Percentiles rank a stretch among this genome's conserved stretches.
These are phyloP conservation scores for Oryctes rhinoceros DNA, from an alignment of 1,140 invertebrate genomes.

Conservation along the genomic window DNA sequence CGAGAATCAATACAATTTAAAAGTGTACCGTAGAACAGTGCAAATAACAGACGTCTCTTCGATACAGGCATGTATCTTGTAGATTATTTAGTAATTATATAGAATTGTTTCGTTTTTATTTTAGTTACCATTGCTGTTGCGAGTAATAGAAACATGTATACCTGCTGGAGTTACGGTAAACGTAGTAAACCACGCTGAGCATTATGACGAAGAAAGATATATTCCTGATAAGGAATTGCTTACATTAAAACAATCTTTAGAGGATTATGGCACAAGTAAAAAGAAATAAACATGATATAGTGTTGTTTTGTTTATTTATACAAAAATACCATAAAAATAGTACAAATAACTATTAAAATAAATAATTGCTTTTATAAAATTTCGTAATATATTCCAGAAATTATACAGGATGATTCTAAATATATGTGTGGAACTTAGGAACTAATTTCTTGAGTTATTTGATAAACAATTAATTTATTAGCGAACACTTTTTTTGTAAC, in stretches of 20 bases:
- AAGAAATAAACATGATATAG: slow-evolving; percentile 57
- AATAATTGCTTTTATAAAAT: background rate
- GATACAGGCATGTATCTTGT: slow-evolving; percentile 47
- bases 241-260: slow-evolving; percentile 74
- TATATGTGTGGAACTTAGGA: background rate
- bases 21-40: slow-evolving; percentile 80
- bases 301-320: slow-evolving; percentile 6
- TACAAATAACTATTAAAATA: slow-evolving; percentile 20
- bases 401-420: background rate
- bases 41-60: slow-evolving; percentile 65
- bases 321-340: slow-evolving; percentile 5
- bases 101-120: slow-evolving; percentile 40
- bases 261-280: slow-evolving; percentile 66
- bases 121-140: slow-evolving; percentile 70
- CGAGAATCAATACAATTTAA: slow-evolving; percentile 76
- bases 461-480: too few relatives aligned
- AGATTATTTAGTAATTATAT: background rate
- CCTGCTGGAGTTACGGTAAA: slow-evolving; percentile 79
- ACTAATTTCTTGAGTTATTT: background rate
- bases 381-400: background rate
- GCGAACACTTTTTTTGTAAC: too few relatives aligned
- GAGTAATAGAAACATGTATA: slow-evolving; percentile 73
- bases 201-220: slow-evolving; percentile 74
- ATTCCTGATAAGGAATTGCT: slow-evolving; percentile 81
- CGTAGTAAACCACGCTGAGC: slow-evolving; percentile 68